Evolutionary conservation across 2,113 vertebrate species (phyloP).

Genomic region (Bujurquina vittata): DNA sequence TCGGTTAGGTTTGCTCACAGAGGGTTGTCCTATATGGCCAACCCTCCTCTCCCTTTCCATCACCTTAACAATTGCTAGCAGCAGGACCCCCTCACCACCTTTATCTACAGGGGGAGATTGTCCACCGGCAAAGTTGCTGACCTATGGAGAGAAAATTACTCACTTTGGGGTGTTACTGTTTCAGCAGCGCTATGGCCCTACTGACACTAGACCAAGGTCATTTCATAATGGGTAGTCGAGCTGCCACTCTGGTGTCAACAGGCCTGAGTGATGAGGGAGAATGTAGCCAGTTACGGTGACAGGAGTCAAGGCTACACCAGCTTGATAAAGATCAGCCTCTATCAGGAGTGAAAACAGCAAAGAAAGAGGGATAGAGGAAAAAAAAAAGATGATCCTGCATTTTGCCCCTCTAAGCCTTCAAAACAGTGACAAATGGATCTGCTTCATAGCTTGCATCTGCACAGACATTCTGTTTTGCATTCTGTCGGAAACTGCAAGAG

Average conservation of each 20-base stretch:
- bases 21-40: not conserved
- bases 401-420: constrained; percentile 57
- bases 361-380: constrained; percentile 60
- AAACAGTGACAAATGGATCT: constrained; percentile 70
- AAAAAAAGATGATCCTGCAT: constrained; percentile 75
- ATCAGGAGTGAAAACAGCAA: constrained; percentile 62
- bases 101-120: constrained; percentile 38
- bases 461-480: constrained; percentile 57
- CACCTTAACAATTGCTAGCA: constrained; percentile 23
- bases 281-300: constrained; percentile 56
- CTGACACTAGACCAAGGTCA: constrained; percentile 79
- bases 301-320: constrained; percentile 74
- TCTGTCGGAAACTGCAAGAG: constrained; percentile 39
- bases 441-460: constrained; percentile 35
- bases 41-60: constrained; percentile 11
- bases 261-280: constrained; percentile 71
- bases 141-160: constrained; percentile 71
- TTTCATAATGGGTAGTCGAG: constrained; percentile 73
- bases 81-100: constrained; percentile 25
- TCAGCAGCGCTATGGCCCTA: constrained; percentile 53
- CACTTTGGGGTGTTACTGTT: constrained; percentile 73
- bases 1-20: constrained; percentile 11
- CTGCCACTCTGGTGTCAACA: constrained; percentile 76
- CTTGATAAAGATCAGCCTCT: constrained; percentile 76
- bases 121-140: constrained; percentile 71